phyloP scores from a whole-genome alignment of 1,140 invertebrate genomes.

The Anastatus disparis region DNA sequence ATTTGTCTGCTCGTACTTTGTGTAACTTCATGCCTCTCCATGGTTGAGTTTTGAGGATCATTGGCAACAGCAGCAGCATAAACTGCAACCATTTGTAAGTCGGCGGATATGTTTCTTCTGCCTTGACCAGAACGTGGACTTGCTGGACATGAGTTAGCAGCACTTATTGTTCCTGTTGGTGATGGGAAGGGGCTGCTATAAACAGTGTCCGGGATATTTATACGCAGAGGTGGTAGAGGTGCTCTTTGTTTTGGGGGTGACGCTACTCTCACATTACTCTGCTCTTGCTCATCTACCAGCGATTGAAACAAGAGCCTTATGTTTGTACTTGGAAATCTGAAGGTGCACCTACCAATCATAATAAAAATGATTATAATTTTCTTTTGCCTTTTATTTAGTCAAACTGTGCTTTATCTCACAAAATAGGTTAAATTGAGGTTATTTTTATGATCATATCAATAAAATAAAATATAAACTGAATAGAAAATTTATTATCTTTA shows the following conservation, averaged over 20 bases:
- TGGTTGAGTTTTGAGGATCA: conserved; percentile 52
- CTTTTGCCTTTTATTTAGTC: too few species aligned
- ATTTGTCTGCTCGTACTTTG: conserved; percentile 60
- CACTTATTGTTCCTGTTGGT: conserved; percentile 89
- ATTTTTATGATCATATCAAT: too few species aligned
- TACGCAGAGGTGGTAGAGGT: conserved; percentile 80
- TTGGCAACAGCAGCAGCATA: conserved; percentile 72
- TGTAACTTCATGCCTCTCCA: conserved; percentile 57
- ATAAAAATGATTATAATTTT: too few species aligned
- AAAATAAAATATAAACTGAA: too few species aligned
- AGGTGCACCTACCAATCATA: conserved; percentile 85
- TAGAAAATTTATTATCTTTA: too few species aligned
- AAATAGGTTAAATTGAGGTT: not conserved
- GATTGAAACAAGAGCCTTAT: conserved; percentile 95
- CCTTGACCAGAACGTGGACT: conserved; percentile 85
- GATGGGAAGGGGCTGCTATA: conserved; percentile 92
- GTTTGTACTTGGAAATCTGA: conserved; percentile 96
- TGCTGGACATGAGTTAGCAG: conserved; percentile 95
- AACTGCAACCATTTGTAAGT: conserved; percentile 78
- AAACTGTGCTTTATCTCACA: not conserved
- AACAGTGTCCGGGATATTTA: conserved; percentile 88
- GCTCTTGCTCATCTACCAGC: conserved; percentile 79
- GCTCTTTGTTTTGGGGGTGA: conserved; percentile 62
- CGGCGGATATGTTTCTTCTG: conserved; percentile 73
- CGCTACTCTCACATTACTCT: conserved; percentile 59